phyloP scores from a whole-genome alignment of 2,113 vertebrate genomes.

The Planiliza haematocheilus region DNA sequence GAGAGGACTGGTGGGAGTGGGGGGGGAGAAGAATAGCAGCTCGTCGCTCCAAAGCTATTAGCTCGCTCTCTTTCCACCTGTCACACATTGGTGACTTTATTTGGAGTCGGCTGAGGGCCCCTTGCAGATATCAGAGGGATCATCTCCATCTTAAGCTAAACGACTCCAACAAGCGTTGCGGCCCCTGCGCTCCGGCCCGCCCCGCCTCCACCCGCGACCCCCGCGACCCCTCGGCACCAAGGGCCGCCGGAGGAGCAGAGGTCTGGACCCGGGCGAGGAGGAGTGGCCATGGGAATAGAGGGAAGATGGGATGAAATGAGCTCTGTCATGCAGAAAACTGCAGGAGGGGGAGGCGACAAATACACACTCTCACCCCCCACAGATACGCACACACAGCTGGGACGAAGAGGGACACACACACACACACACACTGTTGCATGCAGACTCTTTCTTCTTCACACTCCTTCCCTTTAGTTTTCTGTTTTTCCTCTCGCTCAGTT shows the following conservation, averaged over 20 bases:
- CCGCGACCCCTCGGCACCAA: slow-evolving; percentile 61
- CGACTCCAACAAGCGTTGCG: slow-evolving; percentile 82
- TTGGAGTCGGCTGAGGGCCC: slow-evolving; percentile 47
- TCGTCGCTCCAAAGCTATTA: slow-evolving; percentile 62
- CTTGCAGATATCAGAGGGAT: slow-evolving; percentile 68
- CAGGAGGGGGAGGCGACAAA: slow-evolving; percentile 61
- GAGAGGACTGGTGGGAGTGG: neutral
- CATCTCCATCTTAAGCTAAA: slow-evolving; percentile 76
- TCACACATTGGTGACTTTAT: slow-evolving; percentile 80
- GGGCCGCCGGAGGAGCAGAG: slow-evolving; percentile 54
- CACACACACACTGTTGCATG: slow-evolving; percentile 19
- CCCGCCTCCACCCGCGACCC: slow-evolving; percentile 57
- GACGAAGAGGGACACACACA: slow-evolving; percentile 51
- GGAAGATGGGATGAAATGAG: slow-evolving; percentile 52
- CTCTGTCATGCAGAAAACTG: slow-evolving; percentile 74
- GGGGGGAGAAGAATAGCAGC: slow-evolving; percentile 16
- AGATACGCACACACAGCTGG: slow-evolving; percentile 67
- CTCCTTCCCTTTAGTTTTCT: slow-evolving; percentile 22
- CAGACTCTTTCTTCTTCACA: slow-evolving; percentile 24
- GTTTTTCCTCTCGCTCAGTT: neutral
- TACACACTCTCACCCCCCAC: slow-evolving; percentile 57
- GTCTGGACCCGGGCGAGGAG: slow-evolving; percentile 34
- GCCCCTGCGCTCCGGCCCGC: slow-evolving; percentile 58
- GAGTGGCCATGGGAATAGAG: slow-evolving; percentile 42
- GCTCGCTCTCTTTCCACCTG: slow-evolving; percentile 75